Conservation (phyloP, 2,113 vertebrate species). For the Picathartes gymnocephalus region DNA sequence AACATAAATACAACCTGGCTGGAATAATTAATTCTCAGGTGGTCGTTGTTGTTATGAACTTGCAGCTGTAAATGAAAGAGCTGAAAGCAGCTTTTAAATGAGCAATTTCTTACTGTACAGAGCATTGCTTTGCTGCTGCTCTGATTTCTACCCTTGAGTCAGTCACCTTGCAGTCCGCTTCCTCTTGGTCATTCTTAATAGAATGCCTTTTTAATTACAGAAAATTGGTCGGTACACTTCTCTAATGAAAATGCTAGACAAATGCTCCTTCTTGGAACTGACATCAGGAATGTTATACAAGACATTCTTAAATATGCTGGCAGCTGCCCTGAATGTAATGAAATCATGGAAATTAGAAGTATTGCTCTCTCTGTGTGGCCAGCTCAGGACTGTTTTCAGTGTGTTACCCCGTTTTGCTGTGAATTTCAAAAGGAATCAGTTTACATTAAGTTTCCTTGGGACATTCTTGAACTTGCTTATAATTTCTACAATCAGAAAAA, state of each 20-base stretch:
- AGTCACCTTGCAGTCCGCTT: slow-evolving; percentile 12
- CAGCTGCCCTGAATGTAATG: slow-evolving; percentile 59
- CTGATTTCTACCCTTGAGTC: neutral
- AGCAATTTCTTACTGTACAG: neutral
- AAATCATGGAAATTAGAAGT: slow-evolving; percentile 65
- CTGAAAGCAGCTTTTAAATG: neutral
- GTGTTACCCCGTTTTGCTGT: neutral
- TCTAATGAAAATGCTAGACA: slow-evolving; percentile 34
- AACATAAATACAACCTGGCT: neutral
- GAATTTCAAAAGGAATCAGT: neutral
- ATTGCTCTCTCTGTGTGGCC: slow-evolving; percentile 50
- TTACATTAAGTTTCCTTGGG: neutral
- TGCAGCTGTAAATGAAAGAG: neutral
- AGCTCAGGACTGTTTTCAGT: slow-evolving; percentile 3
- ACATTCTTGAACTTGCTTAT: neutral
- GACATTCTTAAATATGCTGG: slow-evolving; percentile 55
- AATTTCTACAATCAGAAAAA: neutral
- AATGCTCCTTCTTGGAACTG: slow-evolving; percentile 53
- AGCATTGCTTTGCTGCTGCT: neutral
- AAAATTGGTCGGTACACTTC: slow-evolving; percentile 22
- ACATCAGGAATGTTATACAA: slow-evolving; percentile 56
- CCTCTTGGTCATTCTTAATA: neutral
- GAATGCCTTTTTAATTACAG: slow-evolving; percentile 18
- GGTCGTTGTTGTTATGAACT: neutral
- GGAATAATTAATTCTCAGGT: neutral